Base-by-base conservation (phyloP, 2,888 invertebrate species). In the Pyrrhosoma nymphula region DNA sequence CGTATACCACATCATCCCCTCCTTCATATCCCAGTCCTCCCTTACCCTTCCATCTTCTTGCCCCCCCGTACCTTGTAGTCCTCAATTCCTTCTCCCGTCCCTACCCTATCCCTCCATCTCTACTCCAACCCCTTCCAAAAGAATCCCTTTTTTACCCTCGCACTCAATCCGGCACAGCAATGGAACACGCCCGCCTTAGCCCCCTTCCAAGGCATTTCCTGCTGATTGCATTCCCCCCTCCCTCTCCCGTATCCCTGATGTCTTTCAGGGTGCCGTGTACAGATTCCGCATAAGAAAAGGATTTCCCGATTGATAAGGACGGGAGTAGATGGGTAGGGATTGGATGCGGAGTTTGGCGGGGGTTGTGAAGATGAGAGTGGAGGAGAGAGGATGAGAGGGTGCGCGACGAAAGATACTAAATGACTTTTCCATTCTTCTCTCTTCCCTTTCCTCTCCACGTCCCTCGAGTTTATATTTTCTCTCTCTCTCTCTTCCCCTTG, bases 231-330 rank as follows among this genome's bases (percentile, higher is more conserved):
- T 60, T 90, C 60, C 90, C 90, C 18, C 60, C 60, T 10, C 20
- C 20, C 60, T 20, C 18, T 2, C 16, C 60, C 60, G 8, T 47
- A 47, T 8, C 47, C 47, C n/a, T 26, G 69, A n/a, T n/a, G 47
- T 26, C 55, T 56, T 90, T 56, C 55, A 47, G 90, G 26, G 47
- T 47, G 56, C 55, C 90, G 90, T 56, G 60, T 90, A 60, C 56
- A 90, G 90, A 90, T 90, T 90, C 56, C 56, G 90, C 60, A 60
- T 56, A 90, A 90, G 90, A 60, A 90, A 89, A 89, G 89, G 89
- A 56, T n/a, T 89, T 89, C 55, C 20, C 89, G 89, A 89, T 56
- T 47, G 89, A 89, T 89, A 89, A 89, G n/a, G 56, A 89, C 26
- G 89, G 35, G 89, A 14, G 55, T 3, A 3, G 55, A 56, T 18